Conservation (phyloP, 2,113 vertebrate species). For the Chaetops frenatus region DNA sequence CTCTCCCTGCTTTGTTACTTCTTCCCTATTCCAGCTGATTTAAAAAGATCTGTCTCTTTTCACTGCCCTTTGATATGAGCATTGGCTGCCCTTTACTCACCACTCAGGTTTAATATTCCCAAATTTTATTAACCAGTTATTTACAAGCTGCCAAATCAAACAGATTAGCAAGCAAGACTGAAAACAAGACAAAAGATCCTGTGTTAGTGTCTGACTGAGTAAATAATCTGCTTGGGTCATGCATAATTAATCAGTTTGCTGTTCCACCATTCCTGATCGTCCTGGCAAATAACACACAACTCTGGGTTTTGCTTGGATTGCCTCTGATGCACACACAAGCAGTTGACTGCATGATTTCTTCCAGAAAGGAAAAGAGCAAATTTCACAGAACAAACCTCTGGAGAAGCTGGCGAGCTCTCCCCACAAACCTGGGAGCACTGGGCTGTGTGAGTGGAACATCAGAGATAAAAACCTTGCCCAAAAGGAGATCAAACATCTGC, state of each 20-base stretch:
- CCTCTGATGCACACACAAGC: background rate
- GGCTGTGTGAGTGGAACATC: background rate
- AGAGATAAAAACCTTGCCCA: background rate
- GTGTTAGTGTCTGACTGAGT: constrained; percentile 29
- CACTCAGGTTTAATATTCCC: constrained; percentile 36
- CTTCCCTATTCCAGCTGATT: background rate
- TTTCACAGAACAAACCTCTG: background rate
- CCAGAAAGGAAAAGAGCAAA: background rate
- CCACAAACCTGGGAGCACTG: background rate
- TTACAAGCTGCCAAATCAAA: constrained; percentile 55
- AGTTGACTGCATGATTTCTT: background rate
- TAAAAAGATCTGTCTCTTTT: background rate
- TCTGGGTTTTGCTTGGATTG: background rate
- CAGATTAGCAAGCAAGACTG: constrained; percentile 24
- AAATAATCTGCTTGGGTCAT: constrained; percentile 55
- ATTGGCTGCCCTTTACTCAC: constrained; percentile 17
- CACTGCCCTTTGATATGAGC: background rate
- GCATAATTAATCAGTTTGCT: constrained; percentile 61
- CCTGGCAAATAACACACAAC: background rate
- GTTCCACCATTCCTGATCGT: constrained; percentile 1
- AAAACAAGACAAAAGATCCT: constrained; percentile 40
- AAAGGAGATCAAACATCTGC: background rate
- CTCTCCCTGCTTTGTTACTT: background rate
- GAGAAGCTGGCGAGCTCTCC: background rate
- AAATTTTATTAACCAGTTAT: constrained; percentile 58